Conservation (phyloP, 2,888 invertebrate species). For the Xestoiulus laeticollis region DNA sequence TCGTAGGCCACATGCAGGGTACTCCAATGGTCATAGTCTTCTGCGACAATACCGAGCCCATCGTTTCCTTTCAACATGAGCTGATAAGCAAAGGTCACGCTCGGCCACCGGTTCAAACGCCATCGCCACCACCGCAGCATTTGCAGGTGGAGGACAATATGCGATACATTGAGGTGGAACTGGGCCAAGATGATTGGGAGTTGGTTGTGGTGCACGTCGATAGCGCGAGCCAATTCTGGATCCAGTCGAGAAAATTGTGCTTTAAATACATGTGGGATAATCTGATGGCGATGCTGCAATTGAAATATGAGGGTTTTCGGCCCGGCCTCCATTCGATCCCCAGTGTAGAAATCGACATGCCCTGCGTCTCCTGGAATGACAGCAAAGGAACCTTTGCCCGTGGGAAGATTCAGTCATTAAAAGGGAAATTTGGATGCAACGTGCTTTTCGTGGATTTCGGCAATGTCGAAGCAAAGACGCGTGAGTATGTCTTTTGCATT, state of each 20-base stretch:
- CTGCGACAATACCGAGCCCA: neutral
- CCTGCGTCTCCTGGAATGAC: neutral
- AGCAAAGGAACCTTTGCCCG: constrained; percentile 10
- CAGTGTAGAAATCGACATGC: neutral
- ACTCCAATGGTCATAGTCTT: neutral
- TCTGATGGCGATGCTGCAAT: neutral
- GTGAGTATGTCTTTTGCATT: neutral
- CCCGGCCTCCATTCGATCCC: neutral
- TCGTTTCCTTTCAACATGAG: neutral
- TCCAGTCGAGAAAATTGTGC: neutral
- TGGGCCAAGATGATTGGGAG: neutral
- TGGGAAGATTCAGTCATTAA: neutral
- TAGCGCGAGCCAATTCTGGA: neutral
- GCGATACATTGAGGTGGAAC: neutral
- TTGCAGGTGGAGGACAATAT: neutral
- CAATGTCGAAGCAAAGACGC: neutral
- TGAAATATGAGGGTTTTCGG: too few species aligned
- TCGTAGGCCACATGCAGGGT: neutral
- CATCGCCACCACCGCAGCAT: too few species aligned
- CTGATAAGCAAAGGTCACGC: neutral
- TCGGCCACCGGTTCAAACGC: neutral
- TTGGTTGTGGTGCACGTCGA: constrained; percentile 23
- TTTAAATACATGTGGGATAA: neutral
- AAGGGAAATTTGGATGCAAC: neutral
- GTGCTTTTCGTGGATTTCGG: constrained; percentile 40